Percentiles rank a stretch among this genome's conserved stretches.
These are phyloP conservation scores for Clarias gariepinus DNA, from an alignment of 2,113 vertebrate species.

Conservation along the genomic window DNA sequence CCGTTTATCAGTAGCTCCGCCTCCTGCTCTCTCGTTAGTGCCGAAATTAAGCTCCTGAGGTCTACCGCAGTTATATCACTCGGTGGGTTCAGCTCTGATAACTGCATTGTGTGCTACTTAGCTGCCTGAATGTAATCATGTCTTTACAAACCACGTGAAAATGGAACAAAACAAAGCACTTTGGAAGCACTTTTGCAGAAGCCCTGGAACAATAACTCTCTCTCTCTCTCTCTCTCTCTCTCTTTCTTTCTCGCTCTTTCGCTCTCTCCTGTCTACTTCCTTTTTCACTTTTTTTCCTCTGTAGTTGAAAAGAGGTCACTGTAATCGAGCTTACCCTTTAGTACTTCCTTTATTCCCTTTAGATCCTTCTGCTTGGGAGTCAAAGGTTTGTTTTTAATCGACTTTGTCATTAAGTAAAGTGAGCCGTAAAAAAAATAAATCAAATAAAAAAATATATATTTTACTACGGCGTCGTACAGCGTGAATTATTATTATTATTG, in stretches of 20 bases:
- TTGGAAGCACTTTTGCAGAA: slow-evolving; percentile 3
- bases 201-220: slow-evolving; percentile 7
- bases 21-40: background rate
- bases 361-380: background rate
- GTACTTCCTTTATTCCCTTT: slow-evolving; percentile 17
- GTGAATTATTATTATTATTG: too few relatives aligned
- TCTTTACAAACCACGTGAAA: slow-evolving; percentile 52
- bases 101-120: background rate
- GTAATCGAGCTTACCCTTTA: background rate
- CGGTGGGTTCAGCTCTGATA: background rate
- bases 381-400: slow-evolving; percentile 8
- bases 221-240: background rate
- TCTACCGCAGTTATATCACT: background rate
- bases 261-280: background rate
- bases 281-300: background rate
- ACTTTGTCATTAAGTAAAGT: background rate
- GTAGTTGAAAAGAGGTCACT: background rate
- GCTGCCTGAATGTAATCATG: background rate
- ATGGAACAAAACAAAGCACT: slow-evolving; percentile 26
- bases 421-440: background rate
- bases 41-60: background rate
- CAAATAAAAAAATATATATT: background rate
- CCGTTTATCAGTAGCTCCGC: slow-evolving; percentile 5
- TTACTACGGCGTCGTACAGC: background rate
- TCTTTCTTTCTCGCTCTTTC: too few relatives aligned